Evolutionary conservation across 1,140 invertebrate genomes (phyloP).

Genomic region (Bombus waltoni): DNA sequence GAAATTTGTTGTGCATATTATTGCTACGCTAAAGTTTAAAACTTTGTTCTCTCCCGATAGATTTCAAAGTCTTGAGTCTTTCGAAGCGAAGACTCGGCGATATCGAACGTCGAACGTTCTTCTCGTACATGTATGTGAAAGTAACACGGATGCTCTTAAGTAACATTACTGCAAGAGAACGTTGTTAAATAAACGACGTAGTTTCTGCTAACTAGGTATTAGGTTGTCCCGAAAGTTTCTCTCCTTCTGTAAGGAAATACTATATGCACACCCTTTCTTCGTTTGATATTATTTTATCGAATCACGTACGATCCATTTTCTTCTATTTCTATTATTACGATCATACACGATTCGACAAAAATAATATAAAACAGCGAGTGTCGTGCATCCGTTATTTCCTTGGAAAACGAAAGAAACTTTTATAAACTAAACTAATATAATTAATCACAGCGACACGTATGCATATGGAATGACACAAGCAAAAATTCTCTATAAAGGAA

Average conservation of each 20-base stretch:
- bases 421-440: constrained; percentile 8
- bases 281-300: no score
- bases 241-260: no score
- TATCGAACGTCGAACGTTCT: constrained; percentile 26
- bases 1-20: constrained; percentile 70
- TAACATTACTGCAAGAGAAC: constrained; percentile 4
- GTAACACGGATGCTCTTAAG: background rate
- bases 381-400: no score
- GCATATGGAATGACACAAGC: constrained; percentile 65
- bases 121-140: background rate
- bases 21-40: constrained; percentile 64
- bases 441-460: constrained; percentile 66
- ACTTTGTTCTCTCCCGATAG: background rate
- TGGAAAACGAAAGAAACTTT: no score
- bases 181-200: constrained; percentile 12
- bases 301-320: no score
- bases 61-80: constrained; percentile 11
- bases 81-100: background rate
- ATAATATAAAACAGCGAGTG: no score
- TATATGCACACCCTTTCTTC: no score
- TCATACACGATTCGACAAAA: no score
- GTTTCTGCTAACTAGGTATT: constrained; percentile 13
- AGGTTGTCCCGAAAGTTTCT: no score
- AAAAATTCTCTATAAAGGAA: constrained; percentile 38
- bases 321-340: no score